Percentiles rank a stretch among this genome's conserved stretches.
Conservation (phyloP, 2,113 vertebrate genomes). For the Xyrauchen texanus region DNA sequence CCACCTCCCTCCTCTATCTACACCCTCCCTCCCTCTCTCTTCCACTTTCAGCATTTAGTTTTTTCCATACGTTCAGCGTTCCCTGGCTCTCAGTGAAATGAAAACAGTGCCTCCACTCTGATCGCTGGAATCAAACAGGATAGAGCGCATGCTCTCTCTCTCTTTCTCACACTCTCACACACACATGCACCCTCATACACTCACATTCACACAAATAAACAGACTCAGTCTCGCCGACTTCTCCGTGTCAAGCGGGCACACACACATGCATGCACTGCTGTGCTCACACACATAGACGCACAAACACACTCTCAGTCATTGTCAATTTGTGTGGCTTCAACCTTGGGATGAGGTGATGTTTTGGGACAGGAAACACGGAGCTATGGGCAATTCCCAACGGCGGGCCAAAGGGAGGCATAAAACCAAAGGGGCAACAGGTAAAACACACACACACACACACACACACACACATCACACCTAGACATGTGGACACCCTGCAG, state of each 20-base stretch:
- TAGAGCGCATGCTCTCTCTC: slow-evolving; percentile 51
- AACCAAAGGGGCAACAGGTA: slow-evolving; percentile 78
- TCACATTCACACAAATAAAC: slow-evolving; percentile 49
- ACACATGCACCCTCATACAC: slow-evolving; percentile 42
- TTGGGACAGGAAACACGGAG: slow-evolving; percentile 78
- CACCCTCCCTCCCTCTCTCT: slow-evolving; percentile 16
- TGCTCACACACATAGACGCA: slow-evolving; percentile 41
- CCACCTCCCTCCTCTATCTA: slow-evolving; percentile 39
- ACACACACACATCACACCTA: slow-evolving; percentile 16
- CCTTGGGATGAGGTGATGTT: slow-evolving; percentile 77
- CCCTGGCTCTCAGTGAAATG: slow-evolving; percentile 71
- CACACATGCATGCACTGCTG: slow-evolving; percentile 28
- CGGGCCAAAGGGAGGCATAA: slow-evolving; percentile 77
- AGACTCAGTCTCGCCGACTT: slow-evolving; percentile 10
- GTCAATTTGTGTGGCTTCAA: slow-evolving; percentile 61
- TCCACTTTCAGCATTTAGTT: slow-evolving; percentile 1
- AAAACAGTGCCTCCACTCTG: slow-evolving; percentile 58
- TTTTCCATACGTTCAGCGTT: slow-evolving; percentile 58
- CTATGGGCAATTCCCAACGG: slow-evolving; percentile 77
- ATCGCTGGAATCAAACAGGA: slow-evolving; percentile 63
- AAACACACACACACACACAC: slow-evolving; percentile 26
- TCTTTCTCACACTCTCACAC: slow-evolving; percentile 46
- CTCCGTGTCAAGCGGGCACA: background rate
- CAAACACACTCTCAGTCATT: slow-evolving; percentile 51
- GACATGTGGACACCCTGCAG: slow-evolving; percentile 1